Percentiles rank a stretch among this genome's conserved stretches.
Evolutionary conservation across 2,113 vertebrate species (phyloP).

Genomic region (Syrrhaptes paradoxus): DNA sequence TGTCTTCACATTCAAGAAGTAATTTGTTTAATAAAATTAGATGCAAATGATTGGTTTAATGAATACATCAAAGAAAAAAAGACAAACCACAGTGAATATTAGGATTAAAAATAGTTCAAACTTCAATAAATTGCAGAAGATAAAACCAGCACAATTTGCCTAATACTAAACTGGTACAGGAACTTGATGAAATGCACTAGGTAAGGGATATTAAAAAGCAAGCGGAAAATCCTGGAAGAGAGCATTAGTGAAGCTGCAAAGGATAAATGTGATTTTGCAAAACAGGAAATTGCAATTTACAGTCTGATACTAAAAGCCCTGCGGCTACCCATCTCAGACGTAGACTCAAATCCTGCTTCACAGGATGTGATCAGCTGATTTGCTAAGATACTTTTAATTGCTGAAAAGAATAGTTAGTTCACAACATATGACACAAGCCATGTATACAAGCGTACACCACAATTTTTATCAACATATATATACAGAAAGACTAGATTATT

Average conservation of each 20-base stretch:
- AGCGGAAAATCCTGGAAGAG: background rate
- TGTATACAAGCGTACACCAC: background rate
- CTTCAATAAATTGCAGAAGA: background rate
- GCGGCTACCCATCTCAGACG: background rate
- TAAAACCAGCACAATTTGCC: background rate
- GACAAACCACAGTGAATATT: background rate
- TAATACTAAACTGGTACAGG: background rate
- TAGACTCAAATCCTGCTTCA: conserved; percentile 7
- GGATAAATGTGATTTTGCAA: background rate
- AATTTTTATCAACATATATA: background rate
- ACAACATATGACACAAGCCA: background rate
- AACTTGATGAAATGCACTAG: background rate
- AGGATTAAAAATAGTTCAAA: background rate
- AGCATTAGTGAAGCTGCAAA: background rate
- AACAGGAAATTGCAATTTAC: conserved; percentile 51
- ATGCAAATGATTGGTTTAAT: conserved; percentile 1
- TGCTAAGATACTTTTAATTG: background rate
- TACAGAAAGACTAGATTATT: background rate
- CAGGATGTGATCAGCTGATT: background rate
- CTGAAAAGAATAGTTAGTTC: background rate
- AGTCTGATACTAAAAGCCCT: conserved; percentile 24
- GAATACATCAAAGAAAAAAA: background rate
- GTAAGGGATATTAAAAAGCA: conserved; percentile 4
- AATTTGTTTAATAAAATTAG: background rate
- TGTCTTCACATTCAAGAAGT: background rate